These are phyloP conservation scores for Drosophila sp. DNA, from an alignment of 1,140 invertebrate species.

Conservation along the genomic window DNA sequence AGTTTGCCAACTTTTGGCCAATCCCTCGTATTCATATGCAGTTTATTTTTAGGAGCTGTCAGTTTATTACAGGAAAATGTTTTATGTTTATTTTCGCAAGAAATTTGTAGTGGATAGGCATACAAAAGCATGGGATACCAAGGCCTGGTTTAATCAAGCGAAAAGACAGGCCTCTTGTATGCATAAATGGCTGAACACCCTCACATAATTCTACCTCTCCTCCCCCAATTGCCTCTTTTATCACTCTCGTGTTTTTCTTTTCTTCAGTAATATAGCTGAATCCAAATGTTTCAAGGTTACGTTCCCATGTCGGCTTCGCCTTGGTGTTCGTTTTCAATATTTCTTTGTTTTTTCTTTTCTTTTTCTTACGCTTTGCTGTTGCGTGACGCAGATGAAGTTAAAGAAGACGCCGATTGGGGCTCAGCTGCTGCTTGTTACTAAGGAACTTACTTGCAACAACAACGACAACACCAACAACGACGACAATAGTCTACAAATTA, in stretches of 20 bases:
- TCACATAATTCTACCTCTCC: neutral
- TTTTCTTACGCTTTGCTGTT: constrained; percentile 39
- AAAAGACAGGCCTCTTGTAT: constrained; percentile 17
- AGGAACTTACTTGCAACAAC: constrained; percentile 30
- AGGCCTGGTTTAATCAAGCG: constrained; percentile 43
- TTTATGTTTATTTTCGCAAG: constrained; percentile 56
- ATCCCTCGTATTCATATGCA: constrained; percentile 10
- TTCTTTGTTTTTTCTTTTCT: constrained; percentile 35
- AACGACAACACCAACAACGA: constrained; percentile 19
- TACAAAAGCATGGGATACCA: neutral
- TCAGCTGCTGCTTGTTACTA: constrained; percentile 34
- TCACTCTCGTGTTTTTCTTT: constrained; percentile 7
- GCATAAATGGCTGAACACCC: constrained; percentile 11
- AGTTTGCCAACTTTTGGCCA: too few species aligned
- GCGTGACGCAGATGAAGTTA: constrained; percentile 60
- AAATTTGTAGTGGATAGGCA: constrained; percentile 35
- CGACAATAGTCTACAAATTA: constrained; percentile 68
- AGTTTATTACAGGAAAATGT: constrained; percentile 56
- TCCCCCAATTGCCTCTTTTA: neutral
- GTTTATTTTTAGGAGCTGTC: constrained; percentile 54
- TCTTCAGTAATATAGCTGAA: constrained; percentile 27
- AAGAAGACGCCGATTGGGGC: constrained; percentile 36
- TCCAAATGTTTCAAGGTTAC: constrained; percentile 67
- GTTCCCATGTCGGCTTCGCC: constrained; percentile 67
- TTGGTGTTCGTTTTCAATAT: constrained; percentile 2